A percentile compares a stretch with the other conserved stretches of the same genome.
phyloP scores from a whole-genome alignment of 1,140 invertebrate species.

The Ephestia elutella region DNA sequence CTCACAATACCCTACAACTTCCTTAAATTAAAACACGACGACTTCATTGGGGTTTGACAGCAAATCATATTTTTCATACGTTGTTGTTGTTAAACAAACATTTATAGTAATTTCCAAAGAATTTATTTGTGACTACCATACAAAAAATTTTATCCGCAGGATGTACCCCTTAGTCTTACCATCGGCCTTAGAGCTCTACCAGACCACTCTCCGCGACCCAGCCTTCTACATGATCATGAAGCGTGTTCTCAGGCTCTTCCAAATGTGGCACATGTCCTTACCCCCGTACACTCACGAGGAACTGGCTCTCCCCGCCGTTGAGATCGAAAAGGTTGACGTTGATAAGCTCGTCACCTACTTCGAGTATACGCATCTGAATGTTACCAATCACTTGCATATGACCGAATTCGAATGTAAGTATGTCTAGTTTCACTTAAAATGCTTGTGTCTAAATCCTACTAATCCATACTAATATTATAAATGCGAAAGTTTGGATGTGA shows the following conservation, averaged over 20 bases:
- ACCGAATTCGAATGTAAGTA: conserved; percentile 52
- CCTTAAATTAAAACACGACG: too few relatives aligned
- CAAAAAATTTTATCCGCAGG: neutral
- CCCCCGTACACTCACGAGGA: conserved; percentile 73
- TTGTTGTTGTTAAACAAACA: too few relatives aligned
- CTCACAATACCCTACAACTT: too few relatives aligned
- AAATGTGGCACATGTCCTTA: conserved; percentile 72
- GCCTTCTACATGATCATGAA: conserved; percentile 80
- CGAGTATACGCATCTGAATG: conserved; percentile 73
- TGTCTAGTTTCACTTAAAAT: neutral
- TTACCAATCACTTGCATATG: conserved; percentile 68
- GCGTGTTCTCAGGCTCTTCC: conserved; percentile 75
- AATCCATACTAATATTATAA: too few relatives aligned
- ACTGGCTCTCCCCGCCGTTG: conserved; percentile 77
- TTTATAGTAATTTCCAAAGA: too few relatives aligned
- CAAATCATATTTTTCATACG: too few relatives aligned
- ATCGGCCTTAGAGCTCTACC: conserved; percentile 72
- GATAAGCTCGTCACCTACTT: conserved; percentile 78
- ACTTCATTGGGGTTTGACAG: too few relatives aligned
- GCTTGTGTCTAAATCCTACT: neutral
- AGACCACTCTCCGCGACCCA: conserved; percentile 79
- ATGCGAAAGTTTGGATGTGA: too few relatives aligned
- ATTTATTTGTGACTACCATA: too few relatives aligned
- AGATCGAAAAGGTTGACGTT: conserved; percentile 77
- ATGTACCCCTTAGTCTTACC: conserved; percentile 51